These are phyloP conservation scores for Julus scandinavius DNA, from an alignment of 2,888 invertebrate genomes.

Conservation along the genomic window DNA sequence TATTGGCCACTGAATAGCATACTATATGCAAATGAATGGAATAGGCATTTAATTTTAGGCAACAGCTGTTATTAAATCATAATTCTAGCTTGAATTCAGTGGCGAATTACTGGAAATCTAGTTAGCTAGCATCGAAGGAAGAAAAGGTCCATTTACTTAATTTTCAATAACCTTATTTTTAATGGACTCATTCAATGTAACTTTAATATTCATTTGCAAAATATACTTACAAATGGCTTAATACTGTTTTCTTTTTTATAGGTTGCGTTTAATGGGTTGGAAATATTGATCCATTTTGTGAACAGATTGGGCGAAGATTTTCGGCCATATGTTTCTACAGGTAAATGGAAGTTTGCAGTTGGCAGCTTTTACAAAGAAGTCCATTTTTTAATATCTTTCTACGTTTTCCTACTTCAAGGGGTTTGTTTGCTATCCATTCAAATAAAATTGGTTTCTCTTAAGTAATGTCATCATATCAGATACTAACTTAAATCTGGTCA, in stretches of 20 bases:
- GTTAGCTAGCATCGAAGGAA: too few relatives aligned
- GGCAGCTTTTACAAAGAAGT: background rate
- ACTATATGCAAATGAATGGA: background rate
- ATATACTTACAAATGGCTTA: background rate
- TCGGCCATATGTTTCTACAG: constrained; percentile 83
- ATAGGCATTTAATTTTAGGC: background rate
- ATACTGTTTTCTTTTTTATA: constrained; percentile 67
- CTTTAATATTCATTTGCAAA: background rate
- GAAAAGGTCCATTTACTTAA: too few relatives aligned
- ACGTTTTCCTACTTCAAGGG: too few relatives aligned
- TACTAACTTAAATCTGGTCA: background rate
- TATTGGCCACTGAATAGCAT: background rate
- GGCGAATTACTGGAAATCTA: too few relatives aligned
- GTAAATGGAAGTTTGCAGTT: constrained; percentile 60
- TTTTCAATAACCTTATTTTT: background rate
- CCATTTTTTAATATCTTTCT: too few relatives aligned
- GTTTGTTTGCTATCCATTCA: background rate
- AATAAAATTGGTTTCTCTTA: background rate
- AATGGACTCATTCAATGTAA: background rate
- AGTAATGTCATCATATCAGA: background rate
- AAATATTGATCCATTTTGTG: constrained; percentile 85
- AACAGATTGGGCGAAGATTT: constrained; percentile 89
- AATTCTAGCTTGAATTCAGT: too few relatives aligned
- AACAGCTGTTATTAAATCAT: background rate
- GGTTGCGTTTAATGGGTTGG: constrained; percentile 92